Base-by-base conservation (phyloP, 2,888 invertebrate genomes). In the Rhynchonema sp. region DNA sequence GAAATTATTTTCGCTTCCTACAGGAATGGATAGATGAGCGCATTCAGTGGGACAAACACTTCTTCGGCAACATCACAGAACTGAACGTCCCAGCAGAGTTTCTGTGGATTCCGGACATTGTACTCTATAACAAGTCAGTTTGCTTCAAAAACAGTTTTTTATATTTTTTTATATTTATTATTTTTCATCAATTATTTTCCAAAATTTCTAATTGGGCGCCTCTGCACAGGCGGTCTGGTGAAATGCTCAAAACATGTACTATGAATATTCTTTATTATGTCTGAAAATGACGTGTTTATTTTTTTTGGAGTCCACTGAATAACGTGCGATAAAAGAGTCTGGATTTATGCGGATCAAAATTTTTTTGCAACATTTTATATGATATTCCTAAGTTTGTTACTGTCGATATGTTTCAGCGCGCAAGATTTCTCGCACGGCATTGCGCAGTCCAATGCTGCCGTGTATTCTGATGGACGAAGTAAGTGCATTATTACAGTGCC, bases 351-450 rank as follows among this genome's bases (percentile, higher is more conserved):
- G n/a, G n/a, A n/a, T n/a, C n/a, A n/a, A n/a, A n/a, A 6, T 38
- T 6, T 38, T 38, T 38, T 38, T 6, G 38, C 38, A 38, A 13
- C 38, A 38, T 38, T 17, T 17, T 38, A 13, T 38, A 38, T 13
- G 17, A 38, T 13, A 13, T 38, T 13, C 38, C 6, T 13, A 38
- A 38, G 38, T 38, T 38, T 38, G 38, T 38, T 38, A 17, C 38
- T 17, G 38, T 17, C 6, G 17, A 38, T 38, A 54, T 6, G 29
- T 62, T 65, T 63, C 69, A 79, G 79, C 67, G 79, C 79, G 28
- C 78, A 79, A 66, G 79, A 80, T 67, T 80, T 78, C 67, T 78
- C 78, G 1, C 72, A 74, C 1, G 79, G 79, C 1, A 79, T 79
- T 68, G 78, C 79, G 76, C 76, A 78, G 62, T 78, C 77, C 60